phyloP scores from a whole-genome alignment of 2,113 vertebrate genomes.

The Neofelis nebulosa region DNA sequence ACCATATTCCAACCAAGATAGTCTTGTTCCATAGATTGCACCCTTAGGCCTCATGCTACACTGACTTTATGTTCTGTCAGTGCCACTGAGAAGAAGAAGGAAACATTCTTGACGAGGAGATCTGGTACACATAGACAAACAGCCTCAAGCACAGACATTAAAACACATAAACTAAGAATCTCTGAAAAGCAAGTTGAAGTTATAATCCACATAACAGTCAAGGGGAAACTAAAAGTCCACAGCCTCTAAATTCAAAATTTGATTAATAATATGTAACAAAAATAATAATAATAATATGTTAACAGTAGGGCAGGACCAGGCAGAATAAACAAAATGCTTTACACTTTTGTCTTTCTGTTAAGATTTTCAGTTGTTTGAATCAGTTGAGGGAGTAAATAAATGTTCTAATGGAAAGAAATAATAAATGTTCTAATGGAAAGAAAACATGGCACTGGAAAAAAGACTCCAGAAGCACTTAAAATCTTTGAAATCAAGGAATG shows the following conservation, averaged over 20 bases:
- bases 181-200: not conserved
- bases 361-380: not conserved
- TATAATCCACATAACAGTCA: not conserved
- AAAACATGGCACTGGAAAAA: not conserved
- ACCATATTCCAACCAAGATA: not conserved
- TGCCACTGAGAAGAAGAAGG: not conserved
- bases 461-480: not conserved
- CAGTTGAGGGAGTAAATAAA: not conserved
- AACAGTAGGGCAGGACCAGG: not conserved
- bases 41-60: not conserved
- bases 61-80: rapidly evolving
- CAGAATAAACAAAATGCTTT: too few species aligned
- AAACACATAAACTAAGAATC: not conserved
- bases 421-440: not conserved
- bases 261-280: not conserved
- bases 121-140: not conserved
- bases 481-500: not conserved
- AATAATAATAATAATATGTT: not conserved
- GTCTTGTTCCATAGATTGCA: rapidly evolving
- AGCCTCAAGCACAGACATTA: not conserved
- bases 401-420: not conserved
- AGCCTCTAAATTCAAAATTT: not conserved
- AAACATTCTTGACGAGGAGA: not conserved
- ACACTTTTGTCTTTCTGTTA: not conserved
- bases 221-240: not conserved